A percentile compares a stretch with the other conserved stretches of the same genome.
Evolutionary conservation across 2,113 vertebrate species (phyloP).

Genomic region (Epinephelus moara): DNA sequence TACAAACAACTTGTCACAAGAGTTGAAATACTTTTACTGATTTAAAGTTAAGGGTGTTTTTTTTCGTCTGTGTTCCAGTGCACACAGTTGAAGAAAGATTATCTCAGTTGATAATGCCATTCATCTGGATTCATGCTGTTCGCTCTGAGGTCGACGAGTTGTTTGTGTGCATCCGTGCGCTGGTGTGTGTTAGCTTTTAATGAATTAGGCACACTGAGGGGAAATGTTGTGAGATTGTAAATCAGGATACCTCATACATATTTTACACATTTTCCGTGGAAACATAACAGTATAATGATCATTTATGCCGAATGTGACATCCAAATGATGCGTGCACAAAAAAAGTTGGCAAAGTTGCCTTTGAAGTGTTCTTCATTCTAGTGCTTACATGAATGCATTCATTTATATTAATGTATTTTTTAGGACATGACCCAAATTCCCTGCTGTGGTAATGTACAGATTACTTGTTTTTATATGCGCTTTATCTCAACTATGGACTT

Average conservation of each 20-base stretch:
- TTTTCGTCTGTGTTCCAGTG: background rate
- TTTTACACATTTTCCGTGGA: constrained; percentile 36
- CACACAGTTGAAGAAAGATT: background rate
- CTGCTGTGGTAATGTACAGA: background rate
- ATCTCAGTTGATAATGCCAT: constrained; percentile 39
- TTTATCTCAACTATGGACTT: background rate
- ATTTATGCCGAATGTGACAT: constrained; percentile 29
- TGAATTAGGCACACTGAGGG: constrained; percentile 46
- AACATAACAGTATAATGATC: constrained; percentile 46
- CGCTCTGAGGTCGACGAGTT: constrained; percentile 24
- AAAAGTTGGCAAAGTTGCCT: constrained; percentile 14
- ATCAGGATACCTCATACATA: constrained; percentile 57
- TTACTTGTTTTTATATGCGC: background rate
- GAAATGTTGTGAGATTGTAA: constrained; percentile 59
- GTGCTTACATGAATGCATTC: constrained; percentile 12
- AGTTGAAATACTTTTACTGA: background rate
- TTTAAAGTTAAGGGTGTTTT: background rate
- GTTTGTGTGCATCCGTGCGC: constrained; percentile 20
- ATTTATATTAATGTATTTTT: constrained; percentile 23
- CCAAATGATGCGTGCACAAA: constrained; percentile 8
- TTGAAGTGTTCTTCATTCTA: constrained; percentile 10
- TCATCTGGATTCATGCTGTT: constrained; percentile 56
- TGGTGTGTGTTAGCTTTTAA: constrained; percentile 48
- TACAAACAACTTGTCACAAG: background rate
- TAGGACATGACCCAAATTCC: constrained; percentile 13